Evolutionary conservation across 2,797 vertebrate genomes (phyloP).

Genomic region (Falco cherrug): DNA sequence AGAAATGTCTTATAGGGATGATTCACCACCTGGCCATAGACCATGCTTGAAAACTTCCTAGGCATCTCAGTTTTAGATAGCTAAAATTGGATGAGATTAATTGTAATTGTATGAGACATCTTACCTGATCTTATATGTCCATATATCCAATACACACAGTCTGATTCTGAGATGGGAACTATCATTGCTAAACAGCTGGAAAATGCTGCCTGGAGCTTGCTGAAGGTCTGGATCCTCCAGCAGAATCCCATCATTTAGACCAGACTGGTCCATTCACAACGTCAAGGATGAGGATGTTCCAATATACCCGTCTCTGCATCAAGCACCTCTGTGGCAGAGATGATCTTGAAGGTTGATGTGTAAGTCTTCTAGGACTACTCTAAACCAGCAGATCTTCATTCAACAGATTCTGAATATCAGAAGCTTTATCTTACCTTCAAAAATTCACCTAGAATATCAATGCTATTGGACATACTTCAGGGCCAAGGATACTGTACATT

Average conservation of each 20-base stretch:
- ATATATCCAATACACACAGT: not conserved
- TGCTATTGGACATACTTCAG: not conserved
- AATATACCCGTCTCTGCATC: not conserved
- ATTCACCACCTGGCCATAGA: not conserved
- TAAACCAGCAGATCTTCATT: not conserved
- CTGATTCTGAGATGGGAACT: not conserved
- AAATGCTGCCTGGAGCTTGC: not conserved
- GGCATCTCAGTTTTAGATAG: not conserved
- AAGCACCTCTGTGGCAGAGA: not conserved
- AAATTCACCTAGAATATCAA: not conserved
- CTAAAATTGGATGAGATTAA: not conserved
- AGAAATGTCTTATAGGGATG: not conserved
- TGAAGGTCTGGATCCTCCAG: not conserved
- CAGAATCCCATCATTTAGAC: not conserved
- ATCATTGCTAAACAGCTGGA: not conserved
- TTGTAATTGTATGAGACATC: not conserved
- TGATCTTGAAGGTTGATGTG: not conserved
- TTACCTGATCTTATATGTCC: not conserved
- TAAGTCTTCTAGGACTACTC: not conserved
- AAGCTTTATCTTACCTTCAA: not conserved
- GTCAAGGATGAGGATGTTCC: not conserved
- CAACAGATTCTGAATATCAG: not conserved
- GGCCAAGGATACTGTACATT: not conserved
- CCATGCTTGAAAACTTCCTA: rapidly evolving
- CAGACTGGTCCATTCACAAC: not conserved